Evolutionary conservation across 2,113 vertebrate genomes (phyloP).

Genomic region (Otolemur garnettii): DNA sequence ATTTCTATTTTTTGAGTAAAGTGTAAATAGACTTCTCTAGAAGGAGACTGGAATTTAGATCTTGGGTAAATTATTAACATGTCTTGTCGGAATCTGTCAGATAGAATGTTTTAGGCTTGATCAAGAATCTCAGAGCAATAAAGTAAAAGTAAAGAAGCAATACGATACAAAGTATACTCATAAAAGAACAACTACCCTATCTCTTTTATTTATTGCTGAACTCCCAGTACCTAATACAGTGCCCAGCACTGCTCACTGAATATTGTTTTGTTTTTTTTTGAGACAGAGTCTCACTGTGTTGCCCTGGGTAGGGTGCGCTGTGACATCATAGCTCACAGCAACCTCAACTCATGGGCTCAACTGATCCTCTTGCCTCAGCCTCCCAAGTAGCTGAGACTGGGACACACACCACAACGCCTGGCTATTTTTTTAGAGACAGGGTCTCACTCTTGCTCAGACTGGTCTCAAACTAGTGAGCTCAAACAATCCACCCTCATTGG

Average conservation of each 20-base stretch:
- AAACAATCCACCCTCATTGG: too few relatives aligned
- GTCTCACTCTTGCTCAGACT: too few relatives aligned
- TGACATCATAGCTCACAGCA: too few relatives aligned
- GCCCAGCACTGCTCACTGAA: background rate
- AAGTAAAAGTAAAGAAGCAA: background rate
- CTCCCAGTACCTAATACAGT: background rate
- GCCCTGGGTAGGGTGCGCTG: too few relatives aligned
- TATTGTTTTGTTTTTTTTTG: background rate
- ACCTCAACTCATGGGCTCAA: too few relatives aligned
- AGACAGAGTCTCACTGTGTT: too few relatives aligned
- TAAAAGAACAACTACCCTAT: too few relatives aligned
- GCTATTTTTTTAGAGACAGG: too few relatives aligned
- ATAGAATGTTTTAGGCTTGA: background rate
- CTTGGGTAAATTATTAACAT: conserved; percentile 32
- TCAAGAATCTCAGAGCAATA: background rate
- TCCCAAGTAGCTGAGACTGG: too few relatives aligned
- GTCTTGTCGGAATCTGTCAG: background rate
- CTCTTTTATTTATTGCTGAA: background rate
- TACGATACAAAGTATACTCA: background rate
- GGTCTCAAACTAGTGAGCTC: too few relatives aligned
- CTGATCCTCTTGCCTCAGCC: too few relatives aligned
- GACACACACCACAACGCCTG: too few relatives aligned
- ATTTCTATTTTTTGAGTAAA: background rate
- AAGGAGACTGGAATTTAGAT: background rate
- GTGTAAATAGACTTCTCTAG: background rate